Evolutionary conservation across 2,797 vertebrate species (phyloP).

Genomic region (Lepilemur ruficaudatus): DNA sequence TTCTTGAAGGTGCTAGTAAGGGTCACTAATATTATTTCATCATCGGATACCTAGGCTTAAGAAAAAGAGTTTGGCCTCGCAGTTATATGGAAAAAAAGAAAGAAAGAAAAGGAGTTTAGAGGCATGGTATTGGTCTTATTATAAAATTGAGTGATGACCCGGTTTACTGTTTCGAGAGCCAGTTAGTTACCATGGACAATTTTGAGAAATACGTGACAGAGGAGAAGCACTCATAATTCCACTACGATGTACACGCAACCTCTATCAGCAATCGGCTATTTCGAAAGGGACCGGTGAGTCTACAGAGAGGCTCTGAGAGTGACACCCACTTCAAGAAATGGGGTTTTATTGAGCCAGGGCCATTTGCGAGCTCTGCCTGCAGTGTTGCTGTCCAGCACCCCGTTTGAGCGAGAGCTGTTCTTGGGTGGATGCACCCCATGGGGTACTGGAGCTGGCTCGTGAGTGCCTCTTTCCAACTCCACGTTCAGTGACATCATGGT

Average conservation of each 20-base stretch:
- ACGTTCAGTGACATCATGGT: rapidly evolving
- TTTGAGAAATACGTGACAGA: neutral
- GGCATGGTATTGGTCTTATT: neutral
- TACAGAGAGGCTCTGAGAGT: neutral
- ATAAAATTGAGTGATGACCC: neutral
- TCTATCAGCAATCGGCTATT: neutral
- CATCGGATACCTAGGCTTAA: neutral
- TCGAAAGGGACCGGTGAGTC: neutral
- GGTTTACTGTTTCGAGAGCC: neutral
- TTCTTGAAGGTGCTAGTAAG: neutral
- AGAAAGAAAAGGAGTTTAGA: neutral
- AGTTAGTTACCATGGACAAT: neutral
- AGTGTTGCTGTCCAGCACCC: neutral
- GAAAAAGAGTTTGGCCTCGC: neutral
- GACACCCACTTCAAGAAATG: neutral
- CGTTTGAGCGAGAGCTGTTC: rapidly evolving
- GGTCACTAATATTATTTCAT: neutral
- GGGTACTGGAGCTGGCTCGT: neutral
- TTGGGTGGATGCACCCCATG: rapidly evolving
- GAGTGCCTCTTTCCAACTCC: neutral
- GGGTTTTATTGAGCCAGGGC: neutral
- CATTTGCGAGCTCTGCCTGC: neutral
- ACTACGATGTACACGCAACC: rapidly evolving
- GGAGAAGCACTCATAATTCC: neutral
- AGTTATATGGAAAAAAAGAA: too few relatives aligned